Conservation (phyloP, 2,113 vertebrate genomes). For the Myrmecobius fasciatus region DNA sequence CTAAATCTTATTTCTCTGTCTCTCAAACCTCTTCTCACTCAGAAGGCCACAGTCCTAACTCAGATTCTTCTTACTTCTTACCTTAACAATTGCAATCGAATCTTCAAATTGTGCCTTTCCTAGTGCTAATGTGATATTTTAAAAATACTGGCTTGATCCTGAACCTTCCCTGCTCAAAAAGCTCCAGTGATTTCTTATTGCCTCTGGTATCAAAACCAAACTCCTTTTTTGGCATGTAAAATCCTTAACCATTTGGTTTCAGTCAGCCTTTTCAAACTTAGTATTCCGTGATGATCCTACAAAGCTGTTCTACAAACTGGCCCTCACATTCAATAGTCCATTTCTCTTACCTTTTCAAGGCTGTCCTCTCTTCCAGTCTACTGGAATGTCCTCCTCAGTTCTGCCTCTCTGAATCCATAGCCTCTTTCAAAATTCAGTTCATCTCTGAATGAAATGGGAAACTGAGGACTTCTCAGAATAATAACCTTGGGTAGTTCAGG, state of each 20-base stretch:
- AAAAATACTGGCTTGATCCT: background rate
- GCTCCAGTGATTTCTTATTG: background rate
- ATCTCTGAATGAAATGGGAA: too few relatives aligned
- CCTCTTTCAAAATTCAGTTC: background rate
- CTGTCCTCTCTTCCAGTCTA: constrained; percentile 76
- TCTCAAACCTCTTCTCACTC: background rate
- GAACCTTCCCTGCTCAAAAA: background rate
- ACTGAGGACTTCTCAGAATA: too few relatives aligned
- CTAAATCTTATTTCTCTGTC: background rate
- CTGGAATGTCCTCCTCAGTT: constrained; percentile 57
- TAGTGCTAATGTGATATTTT: background rate
- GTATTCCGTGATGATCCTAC: background rate
- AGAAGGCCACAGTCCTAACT: background rate
- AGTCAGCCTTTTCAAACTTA: background rate
- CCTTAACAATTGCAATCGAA: background rate
- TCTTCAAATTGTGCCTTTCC: background rate
- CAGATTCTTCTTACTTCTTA: background rate
- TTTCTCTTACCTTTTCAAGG: constrained; percentile 13
- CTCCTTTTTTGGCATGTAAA: background rate
- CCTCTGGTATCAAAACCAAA: background rate
- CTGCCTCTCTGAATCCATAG: background rate
- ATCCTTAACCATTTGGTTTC: background rate
- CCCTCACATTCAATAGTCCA: background rate
- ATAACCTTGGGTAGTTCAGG: too few relatives aligned
- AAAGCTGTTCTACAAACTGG: background rate